phyloP scores from a whole-genome alignment of 1,140 invertebrate species.

The Drosophila oshimai region DNA sequence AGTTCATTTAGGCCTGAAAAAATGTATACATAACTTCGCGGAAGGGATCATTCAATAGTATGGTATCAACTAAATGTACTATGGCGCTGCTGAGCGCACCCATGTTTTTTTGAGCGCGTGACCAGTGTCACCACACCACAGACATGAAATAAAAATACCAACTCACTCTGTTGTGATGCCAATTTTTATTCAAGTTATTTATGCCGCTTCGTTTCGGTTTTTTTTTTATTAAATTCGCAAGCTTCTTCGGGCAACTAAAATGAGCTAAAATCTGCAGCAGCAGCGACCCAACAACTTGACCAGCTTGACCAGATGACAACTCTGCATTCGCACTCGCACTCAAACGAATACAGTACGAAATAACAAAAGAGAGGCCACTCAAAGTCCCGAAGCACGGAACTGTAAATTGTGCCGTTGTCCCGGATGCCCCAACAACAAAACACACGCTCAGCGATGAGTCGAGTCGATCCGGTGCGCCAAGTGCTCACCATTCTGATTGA shows the following conservation, averaged over 20 bases:
- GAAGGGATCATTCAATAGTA: too few relatives aligned
- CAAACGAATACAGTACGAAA: too few relatives aligned
- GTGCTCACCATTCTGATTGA: slow-evolving; percentile 48
- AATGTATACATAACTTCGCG: too few relatives aligned
- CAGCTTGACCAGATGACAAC: slow-evolving; percentile 2
- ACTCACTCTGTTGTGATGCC: neutral
- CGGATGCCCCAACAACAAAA: slow-evolving; percentile 15
- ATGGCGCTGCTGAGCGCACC: neutral
- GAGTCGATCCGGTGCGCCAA: slow-evolving; percentile 42
- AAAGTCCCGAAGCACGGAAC: slow-evolving; percentile 1
- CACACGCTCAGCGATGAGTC: slow-evolving; percentile 15
- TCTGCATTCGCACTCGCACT: neutral
- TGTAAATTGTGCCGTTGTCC: slow-evolving; percentile 2
- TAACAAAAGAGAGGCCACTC: neutral
- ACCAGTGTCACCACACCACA: slow-evolving; percentile 1
- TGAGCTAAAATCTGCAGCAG: neutral
- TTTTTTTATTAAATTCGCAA: neutral
- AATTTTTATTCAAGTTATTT: neutral
- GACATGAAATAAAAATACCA: neutral
- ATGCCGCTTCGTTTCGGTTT: neutral
- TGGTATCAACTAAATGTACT: too few relatives aligned
- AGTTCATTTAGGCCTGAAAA: too few relatives aligned
- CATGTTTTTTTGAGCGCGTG: neutral
- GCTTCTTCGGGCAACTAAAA: neutral
- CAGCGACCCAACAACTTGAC: too few relatives aligned